Evolutionary conservation across 2,888 invertebrate genomes (phyloP).

Genomic region (Thelaira solivaga): DNA sequence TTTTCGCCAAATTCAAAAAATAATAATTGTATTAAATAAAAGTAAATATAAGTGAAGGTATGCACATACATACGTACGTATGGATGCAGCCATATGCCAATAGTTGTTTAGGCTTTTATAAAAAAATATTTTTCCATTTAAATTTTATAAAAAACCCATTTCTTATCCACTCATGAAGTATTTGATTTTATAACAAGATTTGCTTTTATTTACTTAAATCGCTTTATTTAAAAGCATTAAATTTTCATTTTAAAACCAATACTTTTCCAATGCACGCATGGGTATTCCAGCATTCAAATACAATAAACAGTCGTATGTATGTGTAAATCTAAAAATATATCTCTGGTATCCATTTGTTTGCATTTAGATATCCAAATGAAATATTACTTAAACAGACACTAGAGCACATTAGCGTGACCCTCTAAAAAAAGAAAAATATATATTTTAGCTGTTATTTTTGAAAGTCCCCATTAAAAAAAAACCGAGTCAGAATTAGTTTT

Average conservation of each 20-base stretch:
- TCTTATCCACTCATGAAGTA: neutral
- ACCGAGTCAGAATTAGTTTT: too few species aligned
- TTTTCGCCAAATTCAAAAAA: too few species aligned
- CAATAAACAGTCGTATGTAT: neutral
- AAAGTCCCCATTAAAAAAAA: too few species aligned
- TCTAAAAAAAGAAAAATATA: too few species aligned
- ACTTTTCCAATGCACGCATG: constrained; percentile 3
- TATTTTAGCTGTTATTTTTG: too few species aligned
- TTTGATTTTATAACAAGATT: constrained; percentile 10
- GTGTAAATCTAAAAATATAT: neutral
- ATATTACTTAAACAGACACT: too few species aligned
- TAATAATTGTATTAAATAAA: too few species aligned
- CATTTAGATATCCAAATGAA: too few species aligned
- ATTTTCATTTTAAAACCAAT: constrained; percentile 16
- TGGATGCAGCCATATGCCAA: neutral
- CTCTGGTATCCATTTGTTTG: too few species aligned
- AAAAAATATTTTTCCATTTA: constrained; percentile 9
- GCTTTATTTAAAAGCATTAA: neutral
- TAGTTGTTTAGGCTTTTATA: neutral
- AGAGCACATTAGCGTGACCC: too few species aligned
- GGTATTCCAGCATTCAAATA: neutral
- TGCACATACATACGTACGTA: too few species aligned
- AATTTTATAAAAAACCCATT: neutral
- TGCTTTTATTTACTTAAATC: constrained; percentile 11
- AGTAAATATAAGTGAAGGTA: too few species aligned